phyloP scores from a whole-genome alignment of 2,797 vertebrate genomes.

The Bovichtus diacanthus region DNA sequence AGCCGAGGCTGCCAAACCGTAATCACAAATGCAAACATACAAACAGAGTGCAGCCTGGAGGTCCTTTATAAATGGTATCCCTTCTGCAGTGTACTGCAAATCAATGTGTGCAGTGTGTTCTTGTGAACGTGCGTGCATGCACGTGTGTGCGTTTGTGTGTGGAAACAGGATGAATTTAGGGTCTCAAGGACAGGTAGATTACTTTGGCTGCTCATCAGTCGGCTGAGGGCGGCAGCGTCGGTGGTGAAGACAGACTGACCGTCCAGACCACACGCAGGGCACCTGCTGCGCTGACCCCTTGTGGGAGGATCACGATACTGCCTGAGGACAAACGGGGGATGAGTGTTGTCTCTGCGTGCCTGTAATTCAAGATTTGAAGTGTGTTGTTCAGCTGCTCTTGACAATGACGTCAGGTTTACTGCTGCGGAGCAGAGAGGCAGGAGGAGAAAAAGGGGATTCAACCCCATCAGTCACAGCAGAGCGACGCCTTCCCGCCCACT shows the following conservation, averaged over 20 bases:
- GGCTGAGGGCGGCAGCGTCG: conserved; percentile 35
- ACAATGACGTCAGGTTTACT: neutral
- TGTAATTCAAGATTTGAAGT: neutral
- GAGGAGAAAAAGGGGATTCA: neutral
- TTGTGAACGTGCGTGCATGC: conserved; percentile 9
- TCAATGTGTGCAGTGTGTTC: conserved; percentile 76
- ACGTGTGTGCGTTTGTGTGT: conserved; percentile 5
- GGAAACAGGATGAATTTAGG: conserved; percentile 53
- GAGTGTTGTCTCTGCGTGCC: neutral
- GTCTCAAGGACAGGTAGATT: conserved; percentile 74
- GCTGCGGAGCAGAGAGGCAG: neutral
- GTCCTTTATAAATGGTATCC: conserved; percentile 78
- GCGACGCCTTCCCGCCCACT: neutral
- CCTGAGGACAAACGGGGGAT: conserved; percentile 5
- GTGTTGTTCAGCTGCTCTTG: conserved; percentile 3
- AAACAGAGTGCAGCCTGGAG: conserved; percentile 72
- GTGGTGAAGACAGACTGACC: conserved; percentile 63
- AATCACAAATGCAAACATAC: conserved; percentile 85
- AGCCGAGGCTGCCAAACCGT: conserved; percentile 71
- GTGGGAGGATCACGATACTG: conserved; percentile 54
- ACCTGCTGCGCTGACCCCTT: conserved; percentile 70
- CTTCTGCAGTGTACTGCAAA: conserved; percentile 70
- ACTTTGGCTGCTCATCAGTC: conserved; percentile 78
- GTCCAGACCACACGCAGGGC: conserved; percentile 67
- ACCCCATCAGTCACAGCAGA: neutral